Conservation (phyloP, 1,140 invertebrate species). For the Meloidogyne exigua region DNA sequence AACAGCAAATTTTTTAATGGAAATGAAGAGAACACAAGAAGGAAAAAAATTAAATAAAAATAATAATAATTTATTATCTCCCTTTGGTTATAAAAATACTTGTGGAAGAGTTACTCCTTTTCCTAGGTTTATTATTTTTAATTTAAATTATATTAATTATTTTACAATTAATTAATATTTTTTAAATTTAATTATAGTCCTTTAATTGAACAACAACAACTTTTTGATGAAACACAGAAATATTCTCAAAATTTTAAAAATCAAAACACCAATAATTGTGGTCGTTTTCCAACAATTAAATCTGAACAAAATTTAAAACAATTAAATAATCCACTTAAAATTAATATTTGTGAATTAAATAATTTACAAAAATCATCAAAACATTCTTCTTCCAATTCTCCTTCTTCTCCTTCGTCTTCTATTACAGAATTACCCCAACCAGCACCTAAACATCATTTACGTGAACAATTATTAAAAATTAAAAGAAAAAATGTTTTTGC, state of each 20-base stretch:
- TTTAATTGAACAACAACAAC: constrained; percentile 1
- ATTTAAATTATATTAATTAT: background rate
- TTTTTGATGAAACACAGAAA: background rate
- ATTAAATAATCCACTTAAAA: too few species aligned
- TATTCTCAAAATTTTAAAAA: background rate
- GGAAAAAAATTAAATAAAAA: background rate
- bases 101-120: constrained; percentile 19
- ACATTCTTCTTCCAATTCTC: background rate
- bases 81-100: background rate
- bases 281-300: constrained; percentile 16
- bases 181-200: background rate
- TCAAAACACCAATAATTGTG: constrained; percentile 21
- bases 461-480: constrained; percentile 15
- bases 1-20: constrained; percentile 16
- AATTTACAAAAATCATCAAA: background rate
- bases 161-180: background rate
- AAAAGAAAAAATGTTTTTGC: background rate
- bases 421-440: constrained; percentile 10
- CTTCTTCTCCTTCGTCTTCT: background rate
- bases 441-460: constrained; percentile 17
- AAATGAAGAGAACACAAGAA: constrained; percentile 2
- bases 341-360: background rate
- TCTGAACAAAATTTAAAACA: constrained; percentile 20
- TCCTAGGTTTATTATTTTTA: background rate
- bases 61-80: background rate